These are phyloP conservation scores for Sternarchorhynchus goeldii DNA, from an alignment of 2,797 vertebrate species.

Conservation along the genomic window DNA sequence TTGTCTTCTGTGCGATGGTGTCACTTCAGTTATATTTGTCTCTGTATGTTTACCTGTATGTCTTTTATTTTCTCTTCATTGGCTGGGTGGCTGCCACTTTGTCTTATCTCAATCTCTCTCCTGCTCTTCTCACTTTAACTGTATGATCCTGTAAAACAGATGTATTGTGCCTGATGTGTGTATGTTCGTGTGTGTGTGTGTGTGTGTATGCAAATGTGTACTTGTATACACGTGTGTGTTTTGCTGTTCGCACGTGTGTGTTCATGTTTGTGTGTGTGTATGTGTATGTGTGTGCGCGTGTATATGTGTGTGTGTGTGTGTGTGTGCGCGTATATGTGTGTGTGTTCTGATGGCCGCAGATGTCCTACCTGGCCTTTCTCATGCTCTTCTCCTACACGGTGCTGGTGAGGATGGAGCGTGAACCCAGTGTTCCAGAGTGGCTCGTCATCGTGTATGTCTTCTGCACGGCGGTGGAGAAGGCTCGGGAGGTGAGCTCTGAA, in stretches of 20 bases:
- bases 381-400: conserved; percentile 91
- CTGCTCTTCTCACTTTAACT: neutral
- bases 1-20: neutral
- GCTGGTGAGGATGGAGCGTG: conserved; percentile 88
- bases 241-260: too few relatives aligned
- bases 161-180: neutral
- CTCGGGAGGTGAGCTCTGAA: conserved; percentile 84
- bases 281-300: too few relatives aligned
- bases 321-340: neutral
- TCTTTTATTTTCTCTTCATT: too few relatives aligned
- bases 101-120: neutral
- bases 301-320: neutral
- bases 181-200: conserved; percentile 2
- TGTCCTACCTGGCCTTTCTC: conserved; percentile 90
- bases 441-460: conserved; percentile 89
- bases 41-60: neutral
- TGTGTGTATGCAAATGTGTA: conserved; percentile 21
- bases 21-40: neutral
- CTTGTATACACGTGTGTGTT: too few relatives aligned
- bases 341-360: conserved; percentile 68
- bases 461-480: conserved; percentile 88
- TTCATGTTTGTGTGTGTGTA: too few relatives aligned
- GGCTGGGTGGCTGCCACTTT: too few relatives aligned
- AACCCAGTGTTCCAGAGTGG: conserved; percentile 88
- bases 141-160: too few relatives aligned